Evolutionary conservation across 2,888 invertebrate genomes (phyloP).

Genomic region (Sphaerophoria rueppellii): DNA sequence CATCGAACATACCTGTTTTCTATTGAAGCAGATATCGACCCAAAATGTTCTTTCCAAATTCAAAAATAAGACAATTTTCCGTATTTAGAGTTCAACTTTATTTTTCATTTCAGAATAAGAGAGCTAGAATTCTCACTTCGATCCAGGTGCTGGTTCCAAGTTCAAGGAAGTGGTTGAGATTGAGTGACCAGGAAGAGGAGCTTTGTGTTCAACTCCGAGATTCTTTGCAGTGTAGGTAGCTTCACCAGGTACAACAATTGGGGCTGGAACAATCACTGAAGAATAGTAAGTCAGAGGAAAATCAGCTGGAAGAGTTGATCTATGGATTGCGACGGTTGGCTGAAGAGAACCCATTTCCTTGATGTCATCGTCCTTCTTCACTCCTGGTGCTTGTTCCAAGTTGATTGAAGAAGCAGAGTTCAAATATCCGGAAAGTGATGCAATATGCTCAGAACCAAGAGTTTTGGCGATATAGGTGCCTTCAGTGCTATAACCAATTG

Average conservation of each 20-base stretch:
- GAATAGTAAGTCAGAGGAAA: not conserved
- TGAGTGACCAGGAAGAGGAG: not conserved
- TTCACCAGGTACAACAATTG: not conserved
- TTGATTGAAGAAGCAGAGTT: conserved; percentile 16
- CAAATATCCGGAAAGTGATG: conserved; percentile 14
- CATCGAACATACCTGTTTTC: too few species aligned
- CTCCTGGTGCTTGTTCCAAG: conserved; percentile 23
- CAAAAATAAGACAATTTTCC: too few species aligned
- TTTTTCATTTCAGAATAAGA: not conserved
- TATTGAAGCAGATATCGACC: too few species aligned
- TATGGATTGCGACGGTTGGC: not conserved
- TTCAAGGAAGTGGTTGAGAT: conserved; percentile 7
- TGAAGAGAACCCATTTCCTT: not conserved
- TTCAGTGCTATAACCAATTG: not conserved
- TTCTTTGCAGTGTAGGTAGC: not conserved
- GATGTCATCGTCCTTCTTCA: not conserved
- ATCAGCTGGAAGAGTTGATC: not conserved
- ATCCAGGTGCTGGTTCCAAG: conserved; percentile 20
- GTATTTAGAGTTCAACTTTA: not conserved
- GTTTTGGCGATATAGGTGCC: conserved; percentile 12
- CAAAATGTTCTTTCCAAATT: too few species aligned
- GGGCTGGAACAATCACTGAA: not conserved
- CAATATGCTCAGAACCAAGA: conserved; percentile 22
- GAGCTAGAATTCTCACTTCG: not conserved
- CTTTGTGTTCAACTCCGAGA: conserved; percentile 8